Evolutionary conservation across 92 coral and sea anemone species (phyloP), one percentile per base, ranked within the genome.

Genomic region (Phenganax subtilis): DNA sequence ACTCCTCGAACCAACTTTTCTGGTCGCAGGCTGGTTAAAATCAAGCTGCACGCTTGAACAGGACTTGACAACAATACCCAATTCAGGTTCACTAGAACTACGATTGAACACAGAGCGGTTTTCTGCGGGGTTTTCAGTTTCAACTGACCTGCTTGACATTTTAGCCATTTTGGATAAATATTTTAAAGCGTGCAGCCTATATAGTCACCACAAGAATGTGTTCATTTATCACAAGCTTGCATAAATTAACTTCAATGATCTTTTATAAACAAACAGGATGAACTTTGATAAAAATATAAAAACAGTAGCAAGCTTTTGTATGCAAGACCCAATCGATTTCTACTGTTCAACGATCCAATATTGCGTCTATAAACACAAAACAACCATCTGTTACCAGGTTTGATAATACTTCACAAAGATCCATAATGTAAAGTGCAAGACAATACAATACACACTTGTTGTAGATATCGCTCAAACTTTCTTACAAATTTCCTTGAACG

Each of bases 11-110:
- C 57, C 81, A 3, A 76, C 68, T 1, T 62, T 76, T 2, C 10
- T 55, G 65, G 67, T 3, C 17, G 2, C 69, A 2, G 62, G 52
- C 10, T 57, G 67, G 47, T 5, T 37, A 2, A 37, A 37, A 37
- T 37, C 47, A 37, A 37, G 47, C 27, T 65, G 30, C 69, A 78
- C 1, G 67, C 63, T 62, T 37, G 82, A 51, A 63, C 82, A 78
- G 0, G 71, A 37, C 58, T 63, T 78, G 14, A 78, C 82, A n/a
- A 78, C 82, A 78, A 78, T 64, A 61, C 82, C 82, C 28, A 78
- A 25, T 72, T 91, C 97, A 12, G 97, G 90, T 55, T 91, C 97
- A 57, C 97, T 91, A 6, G 89, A 90, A 28, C 90, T 80, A 29
- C 91, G 85, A 29, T 87, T 85, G 30, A 87, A 78, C 17, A 37